Conservation (phyloP, 2,797 vertebrate genomes). For the Bradypodion pumilum region DNA sequence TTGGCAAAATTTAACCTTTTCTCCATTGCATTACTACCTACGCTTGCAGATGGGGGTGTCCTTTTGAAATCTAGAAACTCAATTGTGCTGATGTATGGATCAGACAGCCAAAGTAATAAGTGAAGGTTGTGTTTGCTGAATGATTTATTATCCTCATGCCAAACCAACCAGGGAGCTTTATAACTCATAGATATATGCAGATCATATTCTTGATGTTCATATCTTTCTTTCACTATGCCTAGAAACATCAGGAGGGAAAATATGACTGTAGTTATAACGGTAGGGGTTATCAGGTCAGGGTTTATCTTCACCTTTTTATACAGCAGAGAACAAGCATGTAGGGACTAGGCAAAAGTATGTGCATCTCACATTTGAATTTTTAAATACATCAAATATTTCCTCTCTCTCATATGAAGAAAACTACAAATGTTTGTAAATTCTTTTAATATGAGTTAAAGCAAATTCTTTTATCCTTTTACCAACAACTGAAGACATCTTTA, state of each 20-base stretch:
- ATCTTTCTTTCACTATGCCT: conserved; percentile 25
- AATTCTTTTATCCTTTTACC: no score
- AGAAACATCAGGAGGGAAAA: background rate
- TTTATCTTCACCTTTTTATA: background rate
- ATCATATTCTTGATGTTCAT: background rate
- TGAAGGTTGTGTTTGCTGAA: conserved; percentile 58
- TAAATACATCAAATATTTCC: no score
- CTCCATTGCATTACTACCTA: conserved; percentile 41
- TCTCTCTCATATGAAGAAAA: no score
- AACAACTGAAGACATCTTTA: no score
- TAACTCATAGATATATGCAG: conserved; percentile 31
- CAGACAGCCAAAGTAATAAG: conserved; percentile 51
- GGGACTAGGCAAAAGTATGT: no score
- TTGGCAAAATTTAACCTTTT: conserved; percentile 54
- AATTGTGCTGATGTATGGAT: conserved; percentile 42
- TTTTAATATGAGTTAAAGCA: no score
- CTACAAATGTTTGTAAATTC: no score
- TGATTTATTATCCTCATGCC: conserved; percentile 49
- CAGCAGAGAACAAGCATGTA: background rate
- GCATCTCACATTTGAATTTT: no score
- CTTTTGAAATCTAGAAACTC: conserved; percentile 48
- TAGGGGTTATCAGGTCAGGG: no score
- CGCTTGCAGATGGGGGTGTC: conserved; percentile 12
- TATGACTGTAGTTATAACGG: no score
- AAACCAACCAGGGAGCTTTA: conserved; percentile 24